Evolutionary conservation across 1,140 invertebrate genomes (phyloP), one percentile per base, ranked within the genome.

Genomic region (Sycophaga agraensis): DNA sequence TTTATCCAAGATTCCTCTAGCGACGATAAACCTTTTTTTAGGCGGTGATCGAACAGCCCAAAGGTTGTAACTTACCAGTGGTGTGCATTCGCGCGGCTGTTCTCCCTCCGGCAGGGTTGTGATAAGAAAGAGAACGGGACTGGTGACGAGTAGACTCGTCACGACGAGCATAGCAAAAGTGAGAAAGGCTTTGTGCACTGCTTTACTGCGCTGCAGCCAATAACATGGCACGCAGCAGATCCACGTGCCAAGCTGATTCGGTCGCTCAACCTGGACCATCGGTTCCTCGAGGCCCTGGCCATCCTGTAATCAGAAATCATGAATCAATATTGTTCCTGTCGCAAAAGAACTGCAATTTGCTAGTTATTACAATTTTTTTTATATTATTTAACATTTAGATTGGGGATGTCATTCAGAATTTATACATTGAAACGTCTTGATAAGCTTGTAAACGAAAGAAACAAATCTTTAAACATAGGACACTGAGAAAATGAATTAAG

Each of bases 121-220:
- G 59, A 86, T 85, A 57, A 86, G 75, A 69, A 86, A 86, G n/a
- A 86, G 72, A 16, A 86, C 84, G 4, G 85, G 85, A 14, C 84
- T 86, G 17, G 84, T 85, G 21, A 86, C 85, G 42, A 86, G 72
- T 24, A 86, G 68, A 14, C 84, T 84, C 40, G 84, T 86, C 43
- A 86, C 85, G 42, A 86, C 67, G 16, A 86, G 68, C 53, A 84
- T 86, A 14, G 84, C 84, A 43, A 84, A 80, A 34, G 83, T 85
- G 40, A 86, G 82, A 11, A 85, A 78, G 39, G 85, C 84, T 73
- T 86, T 85, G 75, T 86, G 85, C 24, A 86, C 84, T 28, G 84
- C 82, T 51, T 83, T 82, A 60, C 84, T 85, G 9, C 82, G 77
- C 8, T 80, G 70, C 0, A 86, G 69, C 84, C 84, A 85, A 64